Evolutionary conservation across 2,888 invertebrate species (phyloP), one percentile per base, ranked within the genome.

Genomic region (Eupelmus urozonus): DNA sequence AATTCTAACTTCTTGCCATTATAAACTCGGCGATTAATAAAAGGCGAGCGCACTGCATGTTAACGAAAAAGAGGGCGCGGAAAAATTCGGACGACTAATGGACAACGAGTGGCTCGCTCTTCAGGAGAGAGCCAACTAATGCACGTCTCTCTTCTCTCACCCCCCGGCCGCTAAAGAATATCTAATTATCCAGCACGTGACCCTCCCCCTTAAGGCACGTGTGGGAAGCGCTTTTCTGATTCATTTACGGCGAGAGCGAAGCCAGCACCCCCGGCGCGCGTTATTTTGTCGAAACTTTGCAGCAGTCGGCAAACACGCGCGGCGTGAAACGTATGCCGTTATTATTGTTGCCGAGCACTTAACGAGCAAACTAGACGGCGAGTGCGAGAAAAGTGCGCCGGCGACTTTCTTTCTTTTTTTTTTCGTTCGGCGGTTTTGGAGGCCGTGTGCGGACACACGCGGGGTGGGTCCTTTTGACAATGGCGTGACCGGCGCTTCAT

Each of bases 171-270:
- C 87, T 88, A 87, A 89, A 87, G 88, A 89, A 89, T 89, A 89
- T 89, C 89, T 90, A 90, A 90, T 90, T 90, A 90, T 89, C 86
- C 77, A 85, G 83, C 89, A 89, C 89, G 89, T 88, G 89, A 84
- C 89, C 78, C 13, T 5, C 9, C 34, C n/a, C n/a, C n/a, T n/a
- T 34, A 9, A 0, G 88, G 80, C 90, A 89, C 89, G 90, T 89
- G 89, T 86, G 86, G 85, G 87, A 88, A 87, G 87, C 86, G 86
- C 85, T 87, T 88, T 88, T 88, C 86, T 86, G 87, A 88, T 88
- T 88, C 88, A 86, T 87, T 87, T 87, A 84, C 81, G 80, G n/a
- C 82, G 83, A 83, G 77, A 78, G 81, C 80, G 80, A 80, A 82
- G 79, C 78, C 78, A 82, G 79, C 13, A 60, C 25, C 27, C 34